Percentiles rank a stretch among this genome's conserved stretches.
phyloP scores from a whole-genome alignment of 2,113 vertebrate genomes.

The Toxostoma redivivum region DNA sequence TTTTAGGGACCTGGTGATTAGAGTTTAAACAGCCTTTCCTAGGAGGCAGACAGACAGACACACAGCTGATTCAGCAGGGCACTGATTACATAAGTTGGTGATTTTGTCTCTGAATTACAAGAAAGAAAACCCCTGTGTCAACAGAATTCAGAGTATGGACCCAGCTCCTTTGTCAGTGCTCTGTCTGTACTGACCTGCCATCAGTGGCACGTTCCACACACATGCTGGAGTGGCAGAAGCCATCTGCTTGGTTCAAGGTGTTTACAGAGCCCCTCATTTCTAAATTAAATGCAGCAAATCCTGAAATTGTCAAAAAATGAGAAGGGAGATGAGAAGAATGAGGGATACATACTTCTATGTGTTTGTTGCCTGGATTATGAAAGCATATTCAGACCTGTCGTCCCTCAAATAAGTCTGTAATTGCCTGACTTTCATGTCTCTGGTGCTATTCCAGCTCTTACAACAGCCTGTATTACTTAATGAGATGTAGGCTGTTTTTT shows the following conservation, averaged over 20 bases:
- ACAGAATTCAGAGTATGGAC: neutral
- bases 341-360: neutral
- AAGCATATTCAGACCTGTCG: neutral
- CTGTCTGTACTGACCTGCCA: neutral
- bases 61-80: neutral
- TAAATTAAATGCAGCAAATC: neutral
- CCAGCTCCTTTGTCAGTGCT: neutral
- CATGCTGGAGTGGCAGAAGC: neutral
- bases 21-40: neutral
- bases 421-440: neutral
- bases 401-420: neutral
- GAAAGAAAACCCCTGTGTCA: neutral
- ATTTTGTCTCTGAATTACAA: neutral
- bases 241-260: neutral
- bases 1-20: neutral
- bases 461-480: neutral
- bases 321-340: neutral
- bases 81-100: neutral
- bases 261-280: neutral
- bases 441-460: constrained; percentile 17
- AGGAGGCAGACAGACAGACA: neutral
- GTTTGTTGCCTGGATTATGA: neutral
- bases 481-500: neutral
- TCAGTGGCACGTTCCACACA: accelerated
- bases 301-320: neutral